These are phyloP conservation scores for Sphaerophoria rueppellii DNA, from an alignment of 2,888 invertebrate species.

Conservation along the genomic window DNA sequence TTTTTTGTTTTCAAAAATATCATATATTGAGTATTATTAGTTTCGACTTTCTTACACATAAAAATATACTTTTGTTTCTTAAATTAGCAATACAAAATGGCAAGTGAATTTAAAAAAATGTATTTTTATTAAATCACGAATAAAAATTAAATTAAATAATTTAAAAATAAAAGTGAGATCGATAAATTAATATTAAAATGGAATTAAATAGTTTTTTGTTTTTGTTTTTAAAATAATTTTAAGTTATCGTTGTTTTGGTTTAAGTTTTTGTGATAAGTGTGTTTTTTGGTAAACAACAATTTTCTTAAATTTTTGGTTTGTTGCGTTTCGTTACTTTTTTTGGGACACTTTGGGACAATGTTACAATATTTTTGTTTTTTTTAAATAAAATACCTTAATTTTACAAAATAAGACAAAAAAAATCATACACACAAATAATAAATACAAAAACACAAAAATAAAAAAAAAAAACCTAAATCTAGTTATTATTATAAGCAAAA, in stretches of 20 bases:
- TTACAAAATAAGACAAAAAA: constrained; percentile 23
- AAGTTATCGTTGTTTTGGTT: constrained; percentile 27
- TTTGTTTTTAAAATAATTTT: neutral
- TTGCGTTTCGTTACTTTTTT: constrained; percentile 51
- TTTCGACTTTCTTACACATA: constrained; percentile 12
- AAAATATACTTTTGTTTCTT: constrained; percentile 48
- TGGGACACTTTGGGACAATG: constrained; percentile 57
- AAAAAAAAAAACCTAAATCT: constrained; percentile 57
- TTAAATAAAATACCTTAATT: constrained; percentile 33
- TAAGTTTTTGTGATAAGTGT: constrained; percentile 6
- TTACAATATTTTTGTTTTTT: constrained; percentile 12
- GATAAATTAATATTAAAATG: constrained; percentile 51
- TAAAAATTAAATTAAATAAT: constrained; percentile 44
- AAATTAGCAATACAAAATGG: constrained; percentile 17
- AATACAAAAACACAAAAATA: constrained; percentile 45
- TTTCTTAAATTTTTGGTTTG: constrained; percentile 50
- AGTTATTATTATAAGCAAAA: constrained; percentile 81
- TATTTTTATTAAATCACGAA: constrained; percentile 9
- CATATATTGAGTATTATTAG: constrained; percentile 53
- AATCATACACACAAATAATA: constrained; percentile 32
- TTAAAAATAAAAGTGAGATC: constrained; percentile 66
- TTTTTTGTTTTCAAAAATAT: constrained; percentile 47
- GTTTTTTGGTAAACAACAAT: constrained; percentile 48
- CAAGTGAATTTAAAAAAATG: constrained; percentile 25
- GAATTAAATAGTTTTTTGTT: constrained; percentile 49